Evolutionary conservation across 2,888 invertebrate genomes (phyloP).

Genomic region (Diarsia brunnea): DNA sequence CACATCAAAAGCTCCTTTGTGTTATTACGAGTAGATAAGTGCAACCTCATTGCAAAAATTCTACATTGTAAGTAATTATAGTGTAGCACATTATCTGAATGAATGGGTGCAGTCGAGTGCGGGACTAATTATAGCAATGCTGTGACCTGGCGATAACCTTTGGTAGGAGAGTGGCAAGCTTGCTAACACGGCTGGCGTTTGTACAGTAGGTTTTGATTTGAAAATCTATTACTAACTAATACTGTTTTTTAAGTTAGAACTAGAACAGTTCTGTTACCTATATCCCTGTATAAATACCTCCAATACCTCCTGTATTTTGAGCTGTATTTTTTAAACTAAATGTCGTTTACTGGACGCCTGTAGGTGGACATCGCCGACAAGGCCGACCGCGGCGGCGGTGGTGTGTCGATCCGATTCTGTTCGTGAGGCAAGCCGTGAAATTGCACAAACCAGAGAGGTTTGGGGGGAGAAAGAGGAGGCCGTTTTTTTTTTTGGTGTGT

Average conservation of each 20-base stretch:
- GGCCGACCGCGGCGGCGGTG: too few species aligned
- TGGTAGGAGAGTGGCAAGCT: slow-evolving; percentile 60
- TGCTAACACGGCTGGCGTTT: slow-evolving; percentile 47
- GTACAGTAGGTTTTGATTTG: not conserved
- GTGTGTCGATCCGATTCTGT: too few species aligned
- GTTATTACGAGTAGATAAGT: slow-evolving; percentile 6
- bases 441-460: too few species aligned
- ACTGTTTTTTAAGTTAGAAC: not conserved
- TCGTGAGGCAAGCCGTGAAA: too few species aligned
- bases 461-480: too few species aligned
- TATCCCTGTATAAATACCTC: too few species aligned
- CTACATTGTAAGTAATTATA: slow-evolving; percentile 65
- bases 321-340: too few species aligned
- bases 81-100: slow-evolving; percentile 68
- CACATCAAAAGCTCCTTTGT: slow-evolving; percentile 45
- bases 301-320: too few species aligned
- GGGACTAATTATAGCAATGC: slow-evolving; percentile 80
- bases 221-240: not conserved
- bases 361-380: too few species aligned
- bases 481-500: too few species aligned
- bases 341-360: too few species aligned
- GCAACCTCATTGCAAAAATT: slow-evolving; percentile 39
- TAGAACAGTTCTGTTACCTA: too few species aligned
- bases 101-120: slow-evolving; percentile 75
- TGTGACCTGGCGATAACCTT: slow-evolving; percentile 78